phyloP scores from a whole-genome alignment of 1,140 invertebrate genomes.

The Palaemon carinicauda region DNA sequence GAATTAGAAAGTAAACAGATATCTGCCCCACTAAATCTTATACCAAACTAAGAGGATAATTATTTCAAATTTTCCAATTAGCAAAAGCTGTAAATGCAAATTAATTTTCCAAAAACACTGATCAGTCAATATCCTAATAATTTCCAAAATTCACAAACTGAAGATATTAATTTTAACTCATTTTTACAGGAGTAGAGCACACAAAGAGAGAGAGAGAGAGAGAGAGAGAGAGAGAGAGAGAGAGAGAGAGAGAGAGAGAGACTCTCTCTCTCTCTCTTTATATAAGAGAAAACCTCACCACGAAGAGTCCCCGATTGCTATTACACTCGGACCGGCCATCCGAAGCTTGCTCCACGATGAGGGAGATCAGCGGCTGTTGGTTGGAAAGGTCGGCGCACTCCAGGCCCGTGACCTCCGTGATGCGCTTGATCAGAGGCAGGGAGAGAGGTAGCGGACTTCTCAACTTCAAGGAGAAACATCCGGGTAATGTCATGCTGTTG shows the following conservation, averaged over 20 bases:
- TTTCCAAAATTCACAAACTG: no score
- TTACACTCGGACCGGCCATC: constrained; percentile 75
- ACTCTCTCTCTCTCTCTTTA: neutral
- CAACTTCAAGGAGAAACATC: constrained; percentile 88
- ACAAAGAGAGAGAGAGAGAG: no score
- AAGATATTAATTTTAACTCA: neutral
- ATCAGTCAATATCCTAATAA: no score
- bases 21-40: no score
- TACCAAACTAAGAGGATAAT: no score
- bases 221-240: no score
- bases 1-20: no score
- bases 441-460: constrained; percentile 88
- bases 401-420: constrained; percentile 78
- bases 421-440: constrained; percentile 75
- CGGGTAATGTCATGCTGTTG: constrained; percentile 89
- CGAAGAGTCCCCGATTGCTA: constrained; percentile 78
- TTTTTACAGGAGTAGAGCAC: neutral
- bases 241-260: no score
- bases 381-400: constrained; percentile 75
- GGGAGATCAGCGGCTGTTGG: constrained; percentile 76
- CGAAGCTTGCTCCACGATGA: constrained; percentile 79
- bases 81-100: no score
- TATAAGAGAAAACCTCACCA: constrained; percentile 69
- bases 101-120: no score
- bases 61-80: no score